A percentile compares a stretch with the other conserved stretches of the same genome.
phyloP scores from a whole-genome alignment of 2,113 vertebrate species.

The Shinisaurus crocodilurus region DNA sequence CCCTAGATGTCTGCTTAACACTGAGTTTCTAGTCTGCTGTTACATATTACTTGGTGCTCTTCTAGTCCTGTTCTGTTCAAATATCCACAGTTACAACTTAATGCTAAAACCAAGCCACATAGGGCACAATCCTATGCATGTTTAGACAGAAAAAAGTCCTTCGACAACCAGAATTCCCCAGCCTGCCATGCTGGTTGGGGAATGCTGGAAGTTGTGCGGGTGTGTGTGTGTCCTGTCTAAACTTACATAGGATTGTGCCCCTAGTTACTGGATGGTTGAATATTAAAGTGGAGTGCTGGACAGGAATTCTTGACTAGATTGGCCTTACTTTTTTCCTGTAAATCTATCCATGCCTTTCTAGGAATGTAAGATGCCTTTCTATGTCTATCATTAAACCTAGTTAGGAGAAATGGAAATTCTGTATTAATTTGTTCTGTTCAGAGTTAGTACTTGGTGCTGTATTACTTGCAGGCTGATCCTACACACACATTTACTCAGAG shows the following conservation, averaged over 20 bases:
- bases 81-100: neutral
- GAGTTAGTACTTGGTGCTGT: neutral
- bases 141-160: neutral
- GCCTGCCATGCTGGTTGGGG: neutral
- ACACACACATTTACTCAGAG: no score
- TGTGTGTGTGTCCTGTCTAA: neutral
- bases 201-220: neutral
- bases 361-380: neutral
- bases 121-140: no score
- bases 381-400: neutral
- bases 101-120: neutral
- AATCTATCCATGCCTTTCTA: neutral
- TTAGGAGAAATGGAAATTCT: neutral
- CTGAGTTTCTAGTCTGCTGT: neutral
- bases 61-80: neutral
- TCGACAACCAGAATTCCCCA: neutral
- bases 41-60: neutral
- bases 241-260: no score
- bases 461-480: neutral
- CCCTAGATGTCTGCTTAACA: accelerated
- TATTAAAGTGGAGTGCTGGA: neutral
- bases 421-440: neutral
- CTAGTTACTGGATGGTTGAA: neutral
- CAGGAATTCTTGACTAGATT: neutral
- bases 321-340: neutral